Percentiles rank a stretch among this genome's conserved stretches.
phyloP scores from a whole-genome alignment of 64 coral and sea anemone genomes.

The Montipora sp. region DNA sequence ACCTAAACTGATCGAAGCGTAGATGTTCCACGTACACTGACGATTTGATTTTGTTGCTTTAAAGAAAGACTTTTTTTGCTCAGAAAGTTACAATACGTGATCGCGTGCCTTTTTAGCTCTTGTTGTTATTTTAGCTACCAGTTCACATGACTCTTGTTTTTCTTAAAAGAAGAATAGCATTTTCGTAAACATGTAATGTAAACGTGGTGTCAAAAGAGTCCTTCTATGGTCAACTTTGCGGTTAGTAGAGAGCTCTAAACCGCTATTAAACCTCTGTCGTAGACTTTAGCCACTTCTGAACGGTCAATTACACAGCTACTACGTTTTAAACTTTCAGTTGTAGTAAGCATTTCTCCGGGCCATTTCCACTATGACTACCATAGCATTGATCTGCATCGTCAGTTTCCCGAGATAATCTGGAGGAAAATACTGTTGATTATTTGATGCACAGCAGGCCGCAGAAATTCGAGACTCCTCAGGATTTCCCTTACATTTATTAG shows the following conservation, averaged over 20 bases:
- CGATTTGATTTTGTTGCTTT: not conserved
- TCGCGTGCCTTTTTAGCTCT: not conserved
- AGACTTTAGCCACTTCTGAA: not conserved
- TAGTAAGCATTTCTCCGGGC: not conserved
- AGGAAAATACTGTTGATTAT: conserved; percentile 49
- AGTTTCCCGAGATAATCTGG: conserved; percentile 7
- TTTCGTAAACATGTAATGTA: conserved; percentile 58
- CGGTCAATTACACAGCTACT: not conserved
- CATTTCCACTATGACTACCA: not conserved
- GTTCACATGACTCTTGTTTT: conserved; percentile 30
- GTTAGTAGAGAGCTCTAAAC: not conserved
- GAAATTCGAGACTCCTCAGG: conserved; percentile 18
- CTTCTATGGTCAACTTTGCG: not conserved
- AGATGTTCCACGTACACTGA: not conserved
- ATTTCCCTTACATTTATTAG: not conserved
- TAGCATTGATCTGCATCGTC: not conserved
- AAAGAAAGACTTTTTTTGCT: not conserved
- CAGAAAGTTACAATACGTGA: not conserved
- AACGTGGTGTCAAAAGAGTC: not conserved
- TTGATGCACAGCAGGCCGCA: conserved; percentile 35
- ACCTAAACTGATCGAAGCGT: not conserved
- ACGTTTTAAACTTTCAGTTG: not conserved
- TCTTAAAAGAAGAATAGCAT: conserved; percentile 8
- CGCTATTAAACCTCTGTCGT: not conserved
- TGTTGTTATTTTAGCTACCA: conserved; percentile 9